A percentile compares a stretch with the other conserved stretches of the same genome.
These are phyloP conservation scores for Pseudochromis fuscus DNA, from an alignment of 2,797 vertebrate species.

Conservation along the genomic window DNA sequence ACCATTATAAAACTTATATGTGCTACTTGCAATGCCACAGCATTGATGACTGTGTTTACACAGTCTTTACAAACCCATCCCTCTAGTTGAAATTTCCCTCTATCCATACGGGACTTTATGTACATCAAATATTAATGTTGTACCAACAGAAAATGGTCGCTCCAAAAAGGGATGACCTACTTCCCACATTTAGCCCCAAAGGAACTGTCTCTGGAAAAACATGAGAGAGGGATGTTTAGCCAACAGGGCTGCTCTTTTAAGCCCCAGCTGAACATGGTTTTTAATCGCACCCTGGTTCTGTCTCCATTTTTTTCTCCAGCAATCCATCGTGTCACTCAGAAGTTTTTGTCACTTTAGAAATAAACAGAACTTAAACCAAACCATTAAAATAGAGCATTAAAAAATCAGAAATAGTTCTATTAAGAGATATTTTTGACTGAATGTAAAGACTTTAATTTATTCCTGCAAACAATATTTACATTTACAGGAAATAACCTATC, in stretches of 20 bases:
- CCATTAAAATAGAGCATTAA: not conserved
- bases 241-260: conserved; percentile 72
- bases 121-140: conserved; percentile 84
- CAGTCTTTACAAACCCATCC: conserved; percentile 53
- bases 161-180: conserved; percentile 83
- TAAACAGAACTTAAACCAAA: not conserved
- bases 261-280: conserved; percentile 65
- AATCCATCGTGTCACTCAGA: conserved; percentile 24
- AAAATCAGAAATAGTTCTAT: too few species aligned
- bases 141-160: conserved; percentile 82
- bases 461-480: not conserved
- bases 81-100: conserved; percentile 70
- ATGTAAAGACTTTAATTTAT: too few species aligned
- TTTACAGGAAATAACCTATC: not conserved
- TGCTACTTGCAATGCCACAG: conserved; percentile 30
- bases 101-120: conserved; percentile 76
- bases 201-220: conserved; percentile 79
- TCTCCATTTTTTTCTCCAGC: conserved; percentile 18
- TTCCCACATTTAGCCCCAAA: conserved; percentile 82
- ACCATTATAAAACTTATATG: conserved; percentile 1
- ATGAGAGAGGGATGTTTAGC: conserved; percentile 78
- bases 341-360: conserved; percentile 11
- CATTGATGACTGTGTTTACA: conserved; percentile 63
- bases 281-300: conserved; percentile 66
- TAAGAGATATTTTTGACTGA: too few species aligned